Percentiles rank a stretch among this genome's conserved stretches.
Conservation (phyloP, 2,888 invertebrate species). For the Drosophila nr. perissopoda region DNA sequence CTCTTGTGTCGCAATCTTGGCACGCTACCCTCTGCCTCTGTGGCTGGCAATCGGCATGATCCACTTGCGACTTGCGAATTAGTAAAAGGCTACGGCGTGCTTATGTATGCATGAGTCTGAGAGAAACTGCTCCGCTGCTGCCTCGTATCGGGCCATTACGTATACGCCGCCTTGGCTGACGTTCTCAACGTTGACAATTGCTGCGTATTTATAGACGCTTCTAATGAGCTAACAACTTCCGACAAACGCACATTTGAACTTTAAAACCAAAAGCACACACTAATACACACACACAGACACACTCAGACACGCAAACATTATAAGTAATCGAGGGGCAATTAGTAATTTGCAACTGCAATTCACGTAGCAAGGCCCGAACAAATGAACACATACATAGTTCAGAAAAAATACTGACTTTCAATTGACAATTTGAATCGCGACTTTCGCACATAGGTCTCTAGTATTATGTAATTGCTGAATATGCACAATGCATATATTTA, state of each 20-base stretch:
- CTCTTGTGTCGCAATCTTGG: constrained; percentile 55
- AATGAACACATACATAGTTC: constrained; percentile 13
- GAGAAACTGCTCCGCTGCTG: constrained; percentile 10
- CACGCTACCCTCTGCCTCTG: constrained; percentile 12
- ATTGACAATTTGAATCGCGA: constrained; percentile 11
- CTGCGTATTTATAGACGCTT: constrained; percentile 60
- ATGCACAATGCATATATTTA: not conserved
- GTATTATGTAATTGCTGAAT: constrained; percentile 20
- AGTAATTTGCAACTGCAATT: constrained; percentile 41
- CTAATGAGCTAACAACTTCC: constrained; percentile 68
- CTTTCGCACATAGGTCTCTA: not conserved
- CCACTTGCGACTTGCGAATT: constrained; percentile 56
- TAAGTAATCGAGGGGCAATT: constrained; percentile 58
- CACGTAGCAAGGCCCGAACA: constrained; percentile 13
- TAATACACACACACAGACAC: constrained; percentile 6
- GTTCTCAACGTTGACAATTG: constrained; percentile 38
- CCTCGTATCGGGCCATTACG: constrained; percentile 51
- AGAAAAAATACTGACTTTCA: not conserved
- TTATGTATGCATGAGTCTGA: constrained; percentile 34
- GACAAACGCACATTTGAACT: constrained; percentile 73
- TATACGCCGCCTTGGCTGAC: constrained; percentile 59
- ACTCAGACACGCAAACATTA: constrained; percentile 21
- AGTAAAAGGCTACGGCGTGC: constrained; percentile 30
- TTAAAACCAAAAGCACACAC: constrained; percentile 28
- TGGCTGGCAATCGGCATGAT: constrained; percentile 49